Base-by-base conservation (phyloP, 2,113 vertebrate genomes). In the Oceanites oceanicus region DNA sequence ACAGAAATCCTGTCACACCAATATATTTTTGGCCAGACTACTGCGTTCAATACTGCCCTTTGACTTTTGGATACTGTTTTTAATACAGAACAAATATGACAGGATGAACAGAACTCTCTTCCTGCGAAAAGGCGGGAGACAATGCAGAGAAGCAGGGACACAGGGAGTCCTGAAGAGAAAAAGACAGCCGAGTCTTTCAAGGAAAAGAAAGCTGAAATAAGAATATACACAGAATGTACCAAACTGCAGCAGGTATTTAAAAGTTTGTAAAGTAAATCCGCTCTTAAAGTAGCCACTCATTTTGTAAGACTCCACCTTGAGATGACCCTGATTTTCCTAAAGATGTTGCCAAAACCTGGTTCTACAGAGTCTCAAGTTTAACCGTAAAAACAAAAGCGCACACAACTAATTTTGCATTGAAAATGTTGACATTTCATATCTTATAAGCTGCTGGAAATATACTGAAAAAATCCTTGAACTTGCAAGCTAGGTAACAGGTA, bases 191-290 rank as follows among this genome's bases (percentile, higher is more conserved):
- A 73, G 45, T 59, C 47, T 82, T 96, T 77, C 78, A 86, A 84
- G 72, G 56, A 92, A 59, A 30, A 66, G 58, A 80, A 84, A 93
- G 68, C 19, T 83, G 50, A 88, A 94, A 86, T 73, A 66, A 82
- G 62, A 81, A 87, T 53, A 70, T 20, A 70, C n/a, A 73, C 47
- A 70, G 18, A 72, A 38, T 49, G 30, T 68, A 88, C 49, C 45
- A 86, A 93, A 88, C 52, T 36, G 50, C 59, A 96, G 63, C 29
- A 86, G 55, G n/a, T 88, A 78, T 81, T 92, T 87, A 75, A 79
- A 85, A 90, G 53, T 65, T 53, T 7, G 30, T 67, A 59, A 85
- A 85, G 56, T 36, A 61, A 94, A 88, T 61, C 38, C 56, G 17
- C 45, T 90, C 42, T 75, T 82, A 81, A 90, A 86, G 49, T 49